Conservation (phyloP, 1,140 invertebrate genomes). For the Neotoxoptera formosana region DNA sequence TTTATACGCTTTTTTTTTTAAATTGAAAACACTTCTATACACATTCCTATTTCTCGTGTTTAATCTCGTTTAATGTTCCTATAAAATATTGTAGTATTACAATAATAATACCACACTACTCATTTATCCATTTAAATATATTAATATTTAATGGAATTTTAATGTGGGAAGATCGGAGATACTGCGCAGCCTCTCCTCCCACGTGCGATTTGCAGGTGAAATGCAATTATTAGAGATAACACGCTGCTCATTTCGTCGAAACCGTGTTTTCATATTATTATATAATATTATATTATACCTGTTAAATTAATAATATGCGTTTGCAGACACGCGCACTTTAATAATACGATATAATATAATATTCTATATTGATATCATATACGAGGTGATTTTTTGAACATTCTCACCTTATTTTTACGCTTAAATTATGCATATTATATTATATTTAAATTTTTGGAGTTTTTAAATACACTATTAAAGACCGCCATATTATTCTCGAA, state of each 20-base stretch:
- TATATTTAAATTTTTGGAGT: too few relatives aligned
- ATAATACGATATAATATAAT: background rate
- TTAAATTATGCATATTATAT: too few relatives aligned
- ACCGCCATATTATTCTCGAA: too few relatives aligned
- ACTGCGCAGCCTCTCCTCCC: background rate
- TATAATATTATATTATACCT: too few relatives aligned
- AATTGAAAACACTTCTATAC: background rate
- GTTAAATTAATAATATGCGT: too few relatives aligned
- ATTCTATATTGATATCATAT: too few relatives aligned
- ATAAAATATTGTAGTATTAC: background rate
- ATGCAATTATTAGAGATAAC: background rate
- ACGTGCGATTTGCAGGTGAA: background rate
- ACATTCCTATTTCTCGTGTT: too few relatives aligned
- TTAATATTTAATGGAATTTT: conserved; percentile 3
- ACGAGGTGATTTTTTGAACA: too few relatives aligned
- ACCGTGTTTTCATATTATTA: background rate
- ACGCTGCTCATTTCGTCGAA: background rate
- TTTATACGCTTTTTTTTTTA: background rate
- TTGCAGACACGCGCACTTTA: background rate
- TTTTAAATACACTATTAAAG: too few relatives aligned
- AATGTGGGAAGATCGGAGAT: background rate
- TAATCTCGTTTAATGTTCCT: background rate
- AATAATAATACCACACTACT: background rate
- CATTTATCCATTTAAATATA: background rate
- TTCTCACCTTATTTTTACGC: too few relatives aligned